A percentile compares a stretch with the other conserved stretches of the same genome.
These are phyloP conservation scores for Perodicticus potto DNA, from an alignment of 2,797 vertebrate genomes.

Conservation along the genomic window DNA sequence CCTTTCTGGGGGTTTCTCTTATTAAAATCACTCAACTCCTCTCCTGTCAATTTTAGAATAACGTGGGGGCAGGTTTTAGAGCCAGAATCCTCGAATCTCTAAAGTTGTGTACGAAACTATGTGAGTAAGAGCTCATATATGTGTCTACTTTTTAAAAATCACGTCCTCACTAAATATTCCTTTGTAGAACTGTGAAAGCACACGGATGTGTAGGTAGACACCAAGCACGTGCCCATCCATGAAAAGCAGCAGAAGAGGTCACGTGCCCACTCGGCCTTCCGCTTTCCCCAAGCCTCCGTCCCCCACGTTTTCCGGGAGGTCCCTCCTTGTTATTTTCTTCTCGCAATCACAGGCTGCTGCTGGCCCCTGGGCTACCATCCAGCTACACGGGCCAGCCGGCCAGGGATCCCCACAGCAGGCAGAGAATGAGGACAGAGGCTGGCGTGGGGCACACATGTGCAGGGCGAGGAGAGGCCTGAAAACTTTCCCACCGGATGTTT, in stretches of 20 bases:
- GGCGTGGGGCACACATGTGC: accelerated
- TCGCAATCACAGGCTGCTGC: slow-evolving; percentile 34
- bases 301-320: neutral
- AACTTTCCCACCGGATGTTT: neutral
- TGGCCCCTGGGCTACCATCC: neutral
- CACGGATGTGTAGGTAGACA: too few relatives aligned
- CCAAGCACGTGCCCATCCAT: accelerated
- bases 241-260: neutral
- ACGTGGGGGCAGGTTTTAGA: neutral
- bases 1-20: neutral
- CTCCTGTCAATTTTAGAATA: neutral
- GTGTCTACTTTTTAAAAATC: neutral
- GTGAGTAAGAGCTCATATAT: neutral
- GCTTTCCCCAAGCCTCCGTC: neutral
- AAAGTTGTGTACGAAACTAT: neutral
- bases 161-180: neutral
- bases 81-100: neutral
- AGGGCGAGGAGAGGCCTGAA: neutral
- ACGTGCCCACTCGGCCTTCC: neutral
- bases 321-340: slow-evolving; percentile 33
- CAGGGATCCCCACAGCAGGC: neutral
- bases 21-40: neutral
- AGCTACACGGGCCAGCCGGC: neutral
- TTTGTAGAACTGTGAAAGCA: neutral
- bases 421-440: neutral